Base-by-base conservation (phyloP, 2,113 vertebrate species). In the Pluvianellus socialis region DNA sequence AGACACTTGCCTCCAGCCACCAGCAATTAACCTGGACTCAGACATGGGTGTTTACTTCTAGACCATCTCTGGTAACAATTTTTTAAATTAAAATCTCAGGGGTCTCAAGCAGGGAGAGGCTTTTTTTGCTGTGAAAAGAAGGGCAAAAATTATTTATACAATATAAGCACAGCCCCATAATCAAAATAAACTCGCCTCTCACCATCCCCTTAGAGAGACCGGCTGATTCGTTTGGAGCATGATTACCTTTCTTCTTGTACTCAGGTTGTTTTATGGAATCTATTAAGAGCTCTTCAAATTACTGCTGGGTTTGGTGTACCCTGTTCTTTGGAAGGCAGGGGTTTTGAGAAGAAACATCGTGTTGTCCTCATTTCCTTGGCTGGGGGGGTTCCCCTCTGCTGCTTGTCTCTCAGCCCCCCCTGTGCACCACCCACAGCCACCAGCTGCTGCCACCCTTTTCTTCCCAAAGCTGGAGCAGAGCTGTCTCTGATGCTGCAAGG, bases 51-150 rank as follows among this genome's bases (percentile, higher is more conserved):
- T 58, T 90, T 73, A 77, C 45, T 94, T 92, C 86, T 84, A 67
- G 9, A 27, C 82, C n/a, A 12, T 35, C 56, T 45, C 79, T 67
- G 30, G 16, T 65, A 84, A 86, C 63, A 88, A 50, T 47, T 86
- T 83, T 59, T 88, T 18, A 90, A 91, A 81, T 87, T 87, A 85
- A 92, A 87, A 91, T 62, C 45, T 85, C 12, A 3, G 16, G 27
- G 20, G 30, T 85, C 42, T 91, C 44, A 81, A 77, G 58, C 12
- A 75, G 81, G 49, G 53, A 79, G 56, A 79, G 49, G 76, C 24
- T 55, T 95, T 92, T 77, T 79, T 77, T 80, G 42, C 59, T 76
- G 17, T 49, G 87, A 74, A 87, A 91, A 32, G 27, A 87, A 79
- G 30, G 50, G 45, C 4, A 2, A 63, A 40, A 68, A 45, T n/a